phyloP scores from a whole-genome alignment of 2,113 vertebrate genomes.

The Sciurus niger region DNA sequence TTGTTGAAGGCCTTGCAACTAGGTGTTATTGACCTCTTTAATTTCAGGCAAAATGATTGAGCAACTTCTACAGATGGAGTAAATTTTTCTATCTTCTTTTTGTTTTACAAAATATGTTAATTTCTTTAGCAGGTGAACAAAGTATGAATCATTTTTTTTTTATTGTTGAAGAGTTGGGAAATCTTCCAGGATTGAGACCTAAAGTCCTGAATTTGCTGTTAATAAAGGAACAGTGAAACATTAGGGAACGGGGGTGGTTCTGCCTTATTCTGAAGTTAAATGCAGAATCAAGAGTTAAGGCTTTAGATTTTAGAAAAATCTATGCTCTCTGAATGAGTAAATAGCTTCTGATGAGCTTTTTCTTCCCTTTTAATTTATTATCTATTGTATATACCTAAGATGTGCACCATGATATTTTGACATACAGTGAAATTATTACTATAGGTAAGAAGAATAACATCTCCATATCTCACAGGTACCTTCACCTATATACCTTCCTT shows the following conservation, averaged over 20 bases:
- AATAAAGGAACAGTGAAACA: constrained; percentile 54
- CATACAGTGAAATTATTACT: not conserved
- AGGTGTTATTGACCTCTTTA: not conserved
- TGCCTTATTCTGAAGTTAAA: constrained; percentile 35
- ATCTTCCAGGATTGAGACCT: constrained; percentile 5
- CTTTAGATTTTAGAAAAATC: not conserved
- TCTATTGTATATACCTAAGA: not conserved
- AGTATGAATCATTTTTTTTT: constrained; percentile 63
- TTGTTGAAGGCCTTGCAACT: not conserved
- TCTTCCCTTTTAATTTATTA: no score
- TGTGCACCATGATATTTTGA: not conserved
- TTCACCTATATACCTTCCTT: not conserved
- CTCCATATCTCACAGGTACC: not conserved
- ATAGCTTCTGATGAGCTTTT: not conserved
- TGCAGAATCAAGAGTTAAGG: not conserved
- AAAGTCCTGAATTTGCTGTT: constrained; percentile 45
- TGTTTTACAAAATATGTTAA: constrained; percentile 56
- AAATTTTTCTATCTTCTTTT: not conserved
- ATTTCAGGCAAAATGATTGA: constrained; percentile 28
- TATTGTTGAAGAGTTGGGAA: constrained; percentile 59
- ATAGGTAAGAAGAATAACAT: not conserved
- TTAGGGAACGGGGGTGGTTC: not conserved
- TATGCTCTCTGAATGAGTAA: not conserved
- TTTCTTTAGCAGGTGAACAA: constrained; percentile 55
- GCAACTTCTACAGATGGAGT: not conserved